phyloP scores from a whole-genome alignment of 2,113 vertebrate genomes.

The Colius striatus region DNA sequence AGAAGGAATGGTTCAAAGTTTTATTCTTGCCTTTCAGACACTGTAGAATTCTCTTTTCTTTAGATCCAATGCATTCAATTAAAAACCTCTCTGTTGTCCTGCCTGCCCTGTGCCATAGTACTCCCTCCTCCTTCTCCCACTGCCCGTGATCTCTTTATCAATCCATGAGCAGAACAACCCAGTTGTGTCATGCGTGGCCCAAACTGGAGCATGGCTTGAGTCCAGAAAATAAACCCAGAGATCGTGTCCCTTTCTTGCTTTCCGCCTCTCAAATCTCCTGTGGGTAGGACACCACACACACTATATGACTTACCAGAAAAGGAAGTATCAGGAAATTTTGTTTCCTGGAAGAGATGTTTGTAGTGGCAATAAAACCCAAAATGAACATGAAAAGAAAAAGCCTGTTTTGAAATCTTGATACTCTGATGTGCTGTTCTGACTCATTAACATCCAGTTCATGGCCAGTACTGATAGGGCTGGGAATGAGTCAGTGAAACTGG shows the following conservation, averaged over 20 bases:
- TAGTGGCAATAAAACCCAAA: background rate
- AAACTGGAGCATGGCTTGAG: background rate
- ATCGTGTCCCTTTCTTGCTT: background rate
- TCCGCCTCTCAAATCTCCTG: background rate
- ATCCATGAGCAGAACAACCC: background rate
- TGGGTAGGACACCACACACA: background rate
- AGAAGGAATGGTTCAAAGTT: constrained; percentile 2
- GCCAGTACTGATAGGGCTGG: background rate
- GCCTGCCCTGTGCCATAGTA: background rate
- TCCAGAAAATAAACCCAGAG: background rate
- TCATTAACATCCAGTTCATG: background rate
- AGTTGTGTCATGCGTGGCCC: background rate
- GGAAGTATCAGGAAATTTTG: constrained; percentile 40
- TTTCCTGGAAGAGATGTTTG: constrained; percentile 36
- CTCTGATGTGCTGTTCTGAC: background rate
- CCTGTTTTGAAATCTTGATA: background rate
- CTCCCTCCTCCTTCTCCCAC: background rate
- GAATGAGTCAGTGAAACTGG: background rate
- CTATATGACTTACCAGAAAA: constrained; percentile 13
- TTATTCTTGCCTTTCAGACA: background rate
- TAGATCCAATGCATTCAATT: background rate
- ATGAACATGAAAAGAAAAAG: background rate
- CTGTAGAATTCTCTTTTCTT: background rate
- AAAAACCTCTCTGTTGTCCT: background rate
- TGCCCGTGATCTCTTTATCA: background rate